A percentile compares a stretch with the other conserved stretches of the same genome.
Conservation (phyloP, 1,140 invertebrate genomes). For the Sycophaga agraensis region DNA sequence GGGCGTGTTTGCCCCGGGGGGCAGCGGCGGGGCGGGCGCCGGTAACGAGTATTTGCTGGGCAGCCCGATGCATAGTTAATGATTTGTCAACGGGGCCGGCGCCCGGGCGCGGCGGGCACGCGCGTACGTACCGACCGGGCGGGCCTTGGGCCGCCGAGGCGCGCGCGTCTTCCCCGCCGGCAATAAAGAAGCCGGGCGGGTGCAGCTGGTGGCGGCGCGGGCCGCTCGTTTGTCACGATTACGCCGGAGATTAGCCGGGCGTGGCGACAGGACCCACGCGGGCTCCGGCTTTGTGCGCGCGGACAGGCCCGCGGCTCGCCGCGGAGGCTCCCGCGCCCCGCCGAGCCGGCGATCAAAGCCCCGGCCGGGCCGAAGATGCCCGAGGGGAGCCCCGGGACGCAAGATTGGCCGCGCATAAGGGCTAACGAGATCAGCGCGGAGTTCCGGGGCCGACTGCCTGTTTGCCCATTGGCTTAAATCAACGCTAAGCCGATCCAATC, state of each 20-base stretch:
- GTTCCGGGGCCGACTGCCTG: constrained; percentile 47
- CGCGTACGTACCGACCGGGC: background rate
- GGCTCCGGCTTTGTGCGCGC: too few species aligned
- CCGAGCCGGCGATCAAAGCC: background rate
- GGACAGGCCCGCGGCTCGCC: too few species aligned
- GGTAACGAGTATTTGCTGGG: constrained; percentile 60
- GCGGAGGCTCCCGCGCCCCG: too few species aligned
- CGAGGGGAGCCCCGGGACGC: constrained; percentile 26
- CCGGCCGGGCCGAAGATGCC: background rate
- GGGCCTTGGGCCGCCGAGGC: background rate
- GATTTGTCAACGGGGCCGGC: constrained; percentile 53
- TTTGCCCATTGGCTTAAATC: constrained; percentile 60
- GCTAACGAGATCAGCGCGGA: constrained; percentile 56
- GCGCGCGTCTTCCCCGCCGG: background rate
- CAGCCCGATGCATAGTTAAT: constrained; percentile 60
- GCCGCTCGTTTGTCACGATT: constrained; percentile 18
- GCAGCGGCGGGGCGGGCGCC: constrained; percentile 32
- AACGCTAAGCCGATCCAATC: constrained; percentile 59
- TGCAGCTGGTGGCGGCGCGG: too few species aligned
- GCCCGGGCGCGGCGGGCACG: background rate
- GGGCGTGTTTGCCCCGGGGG: background rate
- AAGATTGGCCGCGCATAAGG: constrained; percentile 54
- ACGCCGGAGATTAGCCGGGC: background rate
- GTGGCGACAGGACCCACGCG: background rate
- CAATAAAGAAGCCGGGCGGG: background rate